phyloP scores from a whole-genome alignment of 2,888 invertebrate species.

The Apotomis turbidana region DNA sequence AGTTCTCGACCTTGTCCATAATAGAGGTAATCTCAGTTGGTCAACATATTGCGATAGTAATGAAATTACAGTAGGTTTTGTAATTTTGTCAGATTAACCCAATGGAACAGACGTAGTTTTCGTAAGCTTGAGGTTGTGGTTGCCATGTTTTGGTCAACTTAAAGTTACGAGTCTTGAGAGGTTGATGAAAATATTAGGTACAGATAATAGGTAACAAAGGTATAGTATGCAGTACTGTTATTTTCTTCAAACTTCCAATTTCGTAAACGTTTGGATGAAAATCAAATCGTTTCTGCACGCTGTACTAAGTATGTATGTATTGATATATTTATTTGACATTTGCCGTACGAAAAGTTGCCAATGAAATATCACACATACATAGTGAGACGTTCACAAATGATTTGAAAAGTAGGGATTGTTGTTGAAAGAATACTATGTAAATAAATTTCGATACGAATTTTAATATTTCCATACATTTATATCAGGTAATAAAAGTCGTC shows the following conservation, averaged over 20 bases:
- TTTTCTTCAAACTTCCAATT: conserved; percentile 6
- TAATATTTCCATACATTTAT: conserved; percentile 63
- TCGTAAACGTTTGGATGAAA: neutral
- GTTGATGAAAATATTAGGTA: neutral
- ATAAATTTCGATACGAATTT: conserved; percentile 70
- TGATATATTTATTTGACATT: neutral
- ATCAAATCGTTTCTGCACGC: conserved; percentile 10
- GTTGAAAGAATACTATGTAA: conserved; percentile 59
- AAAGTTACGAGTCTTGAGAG: neutral
- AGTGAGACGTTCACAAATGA: conserved; percentile 1
- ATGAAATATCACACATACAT: neutral
- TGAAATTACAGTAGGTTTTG: conserved; percentile 20
- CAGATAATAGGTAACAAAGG: neutral
- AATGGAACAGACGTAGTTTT: conserved; percentile 4
- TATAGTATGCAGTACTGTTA: too few species aligned
- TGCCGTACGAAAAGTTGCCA: neutral
- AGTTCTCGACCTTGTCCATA: conserved; percentile 26
- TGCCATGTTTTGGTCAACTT: neutral
- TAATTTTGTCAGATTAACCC: conserved; percentile 19
- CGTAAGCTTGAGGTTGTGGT: neutral
- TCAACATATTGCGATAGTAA: conserved; percentile 23
- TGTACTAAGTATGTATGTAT: neutral
- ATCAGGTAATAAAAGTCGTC: conserved; percentile 78
- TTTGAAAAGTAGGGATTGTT: neutral
- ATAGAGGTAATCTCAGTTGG: conserved; percentile 14